A percentile compares a stretch with the other conserved stretches of the same genome.
phyloP scores from a whole-genome alignment of 2,113 vertebrate species.

The Himantopus leucocephalus region DNA sequence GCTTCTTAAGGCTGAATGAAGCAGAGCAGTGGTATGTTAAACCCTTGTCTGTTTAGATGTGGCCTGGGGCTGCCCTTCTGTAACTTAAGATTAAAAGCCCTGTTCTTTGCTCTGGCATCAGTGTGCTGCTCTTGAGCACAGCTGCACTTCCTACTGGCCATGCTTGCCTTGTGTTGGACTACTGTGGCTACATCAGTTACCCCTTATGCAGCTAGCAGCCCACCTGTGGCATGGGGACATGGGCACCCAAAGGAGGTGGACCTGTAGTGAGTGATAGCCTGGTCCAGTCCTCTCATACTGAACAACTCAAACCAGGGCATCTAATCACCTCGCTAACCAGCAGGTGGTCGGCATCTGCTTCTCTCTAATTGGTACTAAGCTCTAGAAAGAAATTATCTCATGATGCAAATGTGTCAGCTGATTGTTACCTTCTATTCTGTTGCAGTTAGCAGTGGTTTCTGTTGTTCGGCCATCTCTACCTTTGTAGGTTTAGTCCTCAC shows the following conservation, averaged over 20 bases:
- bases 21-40: not conserved
- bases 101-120: not conserved
- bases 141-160: not conserved
- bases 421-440: not conserved
- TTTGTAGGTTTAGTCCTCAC: not conserved
- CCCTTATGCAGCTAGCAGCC: too few species aligned
- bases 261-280: not conserved
- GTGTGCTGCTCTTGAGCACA: not conserved
- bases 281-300: not conserved
- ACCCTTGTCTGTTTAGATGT: not conserved
- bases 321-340: not conserved
- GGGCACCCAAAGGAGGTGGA: not conserved
- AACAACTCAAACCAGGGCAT: not conserved
- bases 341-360: not conserved
- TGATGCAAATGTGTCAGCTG: not conserved
- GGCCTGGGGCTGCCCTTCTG: not conserved
- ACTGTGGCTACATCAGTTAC: too few species aligned
- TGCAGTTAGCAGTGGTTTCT: not conserved
- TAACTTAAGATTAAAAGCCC: not conserved
- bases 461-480: too few species aligned
- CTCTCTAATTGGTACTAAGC: not conserved
- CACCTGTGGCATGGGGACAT: not conserved
- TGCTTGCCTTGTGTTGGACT: not conserved
- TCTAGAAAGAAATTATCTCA: not conserved
- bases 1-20: not conserved